A percentile compares a stretch with the other conserved stretches of the same genome.
These are phyloP conservation scores for Frankliniella intonsa DNA, from an alignment of 2,888 invertebrate genomes.

Conservation along the genomic window DNA sequence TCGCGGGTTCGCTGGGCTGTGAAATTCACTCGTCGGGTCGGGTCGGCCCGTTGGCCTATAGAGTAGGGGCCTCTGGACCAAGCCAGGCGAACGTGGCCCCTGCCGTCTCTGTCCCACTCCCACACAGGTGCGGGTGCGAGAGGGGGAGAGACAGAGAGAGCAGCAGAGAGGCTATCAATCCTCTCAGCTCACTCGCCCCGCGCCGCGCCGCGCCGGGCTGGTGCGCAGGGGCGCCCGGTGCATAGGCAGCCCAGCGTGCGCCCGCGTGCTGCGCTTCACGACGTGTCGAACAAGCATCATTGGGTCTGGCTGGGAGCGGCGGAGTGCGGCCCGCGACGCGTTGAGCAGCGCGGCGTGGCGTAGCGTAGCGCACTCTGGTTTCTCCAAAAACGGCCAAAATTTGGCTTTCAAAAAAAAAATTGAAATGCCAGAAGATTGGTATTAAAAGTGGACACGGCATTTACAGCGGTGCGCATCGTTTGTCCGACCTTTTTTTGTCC, in stretches of 20 bases:
- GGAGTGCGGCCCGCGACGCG: too few relatives aligned
- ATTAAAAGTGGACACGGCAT: too few relatives aligned
- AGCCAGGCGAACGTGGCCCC: background rate
- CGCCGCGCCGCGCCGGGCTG: background rate
- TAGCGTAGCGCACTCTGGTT: too few relatives aligned
- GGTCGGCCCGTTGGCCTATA: background rate
- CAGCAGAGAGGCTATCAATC: background rate
- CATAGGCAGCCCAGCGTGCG: background rate
- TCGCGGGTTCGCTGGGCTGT: background rate
- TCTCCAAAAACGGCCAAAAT: too few relatives aligned
- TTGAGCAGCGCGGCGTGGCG: too few relatives aligned
- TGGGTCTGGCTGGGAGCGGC: too few relatives aligned
- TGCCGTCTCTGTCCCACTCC: background rate
- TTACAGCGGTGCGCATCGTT: too few relatives aligned
- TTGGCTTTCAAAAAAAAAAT: too few relatives aligned
- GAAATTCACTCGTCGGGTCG: slow-evolving; percentile 12
- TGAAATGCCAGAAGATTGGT: too few relatives aligned
- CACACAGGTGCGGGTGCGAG: background rate
- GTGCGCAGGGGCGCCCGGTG: background rate
- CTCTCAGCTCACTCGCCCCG: background rate
- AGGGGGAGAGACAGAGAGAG: background rate
- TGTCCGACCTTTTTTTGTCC: too few relatives aligned
- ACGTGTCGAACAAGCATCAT: too few relatives aligned
- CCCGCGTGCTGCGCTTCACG: background rate
- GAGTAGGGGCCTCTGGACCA: background rate